A percentile compares a stretch with the other conserved stretches of the same genome.
Conservation (phyloP, 2,113 vertebrate genomes). For the Ammodytes marinus region DNA sequence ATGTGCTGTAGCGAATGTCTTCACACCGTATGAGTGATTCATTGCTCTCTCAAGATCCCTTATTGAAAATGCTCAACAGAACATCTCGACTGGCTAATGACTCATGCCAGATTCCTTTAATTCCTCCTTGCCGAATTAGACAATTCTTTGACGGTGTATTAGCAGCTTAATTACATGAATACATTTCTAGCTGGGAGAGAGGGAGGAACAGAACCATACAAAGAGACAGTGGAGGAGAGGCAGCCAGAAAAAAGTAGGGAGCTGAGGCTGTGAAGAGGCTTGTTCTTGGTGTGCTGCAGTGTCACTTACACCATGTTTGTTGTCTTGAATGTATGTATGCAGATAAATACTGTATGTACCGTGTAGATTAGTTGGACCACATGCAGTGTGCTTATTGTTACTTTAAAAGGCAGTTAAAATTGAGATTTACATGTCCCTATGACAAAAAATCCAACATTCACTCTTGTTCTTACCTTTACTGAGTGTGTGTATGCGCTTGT, state of each 20-base stretch:
- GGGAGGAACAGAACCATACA: constrained; percentile 68
- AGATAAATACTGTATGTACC: constrained; percentile 39
- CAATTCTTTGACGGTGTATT: constrained; percentile 88
- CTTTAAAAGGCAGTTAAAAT: constrained; percentile 44
- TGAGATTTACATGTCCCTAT: background rate
- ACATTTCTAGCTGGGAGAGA: constrained; percentile 79
- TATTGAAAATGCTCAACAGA: constrained; percentile 84
- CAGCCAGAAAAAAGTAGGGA: constrained; percentile 54
- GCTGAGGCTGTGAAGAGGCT: constrained; percentile 69
- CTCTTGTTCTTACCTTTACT: constrained; percentile 58
- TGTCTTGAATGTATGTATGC: constrained; percentile 4
- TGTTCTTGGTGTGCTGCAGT: constrained; percentile 45
- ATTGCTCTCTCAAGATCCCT: constrained; percentile 79
- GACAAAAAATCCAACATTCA: constrained; percentile 12
- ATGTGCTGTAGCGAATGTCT: constrained; percentile 71
- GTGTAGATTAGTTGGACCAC: constrained; percentile 40
- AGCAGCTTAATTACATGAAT: constrained; percentile 89
- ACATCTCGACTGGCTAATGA: constrained; percentile 88
- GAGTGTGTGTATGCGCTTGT: constrained; percentile 10
- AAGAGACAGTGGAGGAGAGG: constrained; percentile 60
- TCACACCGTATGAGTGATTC: constrained; percentile 79
- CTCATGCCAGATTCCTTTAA: constrained; percentile 88
- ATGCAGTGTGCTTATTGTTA: constrained; percentile 34
- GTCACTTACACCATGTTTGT: constrained; percentile 31
- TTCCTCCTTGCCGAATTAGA: constrained; percentile 89